Evolutionary conservation across 1,140 invertebrate species (phyloP), one percentile per base, ranked within the genome.

Genomic region (Palaemon carinicauda): DNA sequence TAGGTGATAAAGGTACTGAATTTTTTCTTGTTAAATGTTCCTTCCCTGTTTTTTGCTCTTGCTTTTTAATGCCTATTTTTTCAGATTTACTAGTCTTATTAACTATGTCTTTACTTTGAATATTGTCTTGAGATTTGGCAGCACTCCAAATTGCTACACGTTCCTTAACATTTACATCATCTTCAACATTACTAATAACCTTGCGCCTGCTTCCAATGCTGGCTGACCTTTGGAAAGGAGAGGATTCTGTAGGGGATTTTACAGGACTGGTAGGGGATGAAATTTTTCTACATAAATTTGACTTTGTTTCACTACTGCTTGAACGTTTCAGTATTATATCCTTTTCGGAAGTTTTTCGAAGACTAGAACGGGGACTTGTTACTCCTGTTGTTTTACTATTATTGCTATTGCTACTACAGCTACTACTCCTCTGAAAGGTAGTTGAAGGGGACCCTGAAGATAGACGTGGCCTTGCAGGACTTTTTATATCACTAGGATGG

Each of bases 121-220:
- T 24, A 19, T 71, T 86, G 21, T 84, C 82, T 77, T 51, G 56
- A 56, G 21, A 80, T 41, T 80, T 80, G 50, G 7, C 41, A 41
- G 41, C 41, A 41, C 88, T 88, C 89, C 90, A 90, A 33, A 89
- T 89, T 17, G 90, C 89, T 24, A 89, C 90, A 27, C 89, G 71
- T 71, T 90, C 90, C 80, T 89, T 90, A 21, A 91, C 90, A 88
- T 90, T 91, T n/a, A 91, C 85, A 52, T 90, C 90, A 33, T 91
- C 90, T 31, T 89, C 89, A 80, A 89, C 89, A 29, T 87, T 80
- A 19, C 65, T 84, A 50, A 4, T 3, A 52, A 71, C 19, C n/a
- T 60, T 83, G 53, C 31, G 50, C 14, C 84, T 78, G 17, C 77
- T 65, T 21, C 78, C 24, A 52, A 53, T 56, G 41, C 77, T 80